Conservation (phyloP, 2,797 vertebrate species). For the Acipenser ruthenus region DNA sequence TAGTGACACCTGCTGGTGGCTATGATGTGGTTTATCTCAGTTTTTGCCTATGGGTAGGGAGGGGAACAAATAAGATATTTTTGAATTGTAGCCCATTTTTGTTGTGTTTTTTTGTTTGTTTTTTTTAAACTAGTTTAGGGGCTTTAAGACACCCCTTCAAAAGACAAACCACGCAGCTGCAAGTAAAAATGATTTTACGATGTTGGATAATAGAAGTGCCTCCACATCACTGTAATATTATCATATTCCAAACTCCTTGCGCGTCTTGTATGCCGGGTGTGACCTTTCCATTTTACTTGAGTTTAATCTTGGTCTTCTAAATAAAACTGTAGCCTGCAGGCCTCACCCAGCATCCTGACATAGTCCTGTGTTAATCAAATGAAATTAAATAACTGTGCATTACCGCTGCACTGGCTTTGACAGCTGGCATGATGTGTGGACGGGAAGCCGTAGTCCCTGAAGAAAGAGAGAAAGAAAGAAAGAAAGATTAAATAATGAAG, state of each 20-base stretch:
- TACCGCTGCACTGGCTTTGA: conserved; percentile 62
- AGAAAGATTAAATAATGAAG: conserved; percentile 15
- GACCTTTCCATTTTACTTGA: conserved; percentile 66
- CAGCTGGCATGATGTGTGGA: conserved; percentile 64
- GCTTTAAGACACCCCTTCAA: background rate
- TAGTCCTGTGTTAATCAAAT: conserved; percentile 70
- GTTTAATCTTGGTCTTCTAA: conserved; percentile 64
- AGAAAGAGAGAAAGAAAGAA: conserved; percentile 44
- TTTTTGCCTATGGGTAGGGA: no score
- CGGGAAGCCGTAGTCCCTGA: conserved; percentile 50
- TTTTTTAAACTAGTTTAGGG: no score
- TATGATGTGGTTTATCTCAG: no score
- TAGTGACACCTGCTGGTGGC: no score
- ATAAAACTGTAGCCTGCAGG: conserved; percentile 55
- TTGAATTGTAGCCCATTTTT: no score
- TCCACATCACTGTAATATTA: conserved; percentile 66
- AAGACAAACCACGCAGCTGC: background rate
- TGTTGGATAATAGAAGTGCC: conserved; percentile 55
- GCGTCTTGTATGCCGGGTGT: conserved; percentile 57
- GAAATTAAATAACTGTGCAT: conserved; percentile 69
- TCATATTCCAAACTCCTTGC: conserved; percentile 55
- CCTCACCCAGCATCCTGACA: conserved; percentile 52
- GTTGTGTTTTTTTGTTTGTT: no score
- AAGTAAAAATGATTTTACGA: no score
- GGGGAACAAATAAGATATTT: no score